These are phyloP conservation scores for Aphidius ervi DNA, from an alignment of 1,140 invertebrate genomes.

Conservation along the genomic window DNA sequence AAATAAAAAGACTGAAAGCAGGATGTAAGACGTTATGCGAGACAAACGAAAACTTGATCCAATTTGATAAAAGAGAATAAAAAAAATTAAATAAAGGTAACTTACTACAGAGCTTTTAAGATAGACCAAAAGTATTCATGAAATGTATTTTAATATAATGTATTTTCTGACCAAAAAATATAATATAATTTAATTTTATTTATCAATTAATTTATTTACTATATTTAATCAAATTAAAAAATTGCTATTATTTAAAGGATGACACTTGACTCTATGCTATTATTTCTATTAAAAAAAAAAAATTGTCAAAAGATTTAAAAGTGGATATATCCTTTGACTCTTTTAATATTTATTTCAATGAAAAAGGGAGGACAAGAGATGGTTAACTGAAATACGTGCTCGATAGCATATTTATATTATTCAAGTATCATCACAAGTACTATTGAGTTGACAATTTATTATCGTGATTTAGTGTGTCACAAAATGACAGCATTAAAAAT, in stretches of 20 bases:
- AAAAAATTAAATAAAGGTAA: neutral
- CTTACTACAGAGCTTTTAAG: no score
- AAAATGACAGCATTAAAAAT: neutral
- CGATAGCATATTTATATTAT: conserved; percentile 1
- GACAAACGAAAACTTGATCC: conserved; percentile 43
- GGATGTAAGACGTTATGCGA: neutral
- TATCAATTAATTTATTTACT: no score
- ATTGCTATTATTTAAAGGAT: no score
- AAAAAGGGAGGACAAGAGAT: neutral
- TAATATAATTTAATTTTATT: no score
- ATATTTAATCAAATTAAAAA: no score
- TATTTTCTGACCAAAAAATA: no score
- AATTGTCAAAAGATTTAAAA: neutral
- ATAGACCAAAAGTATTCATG: no score
- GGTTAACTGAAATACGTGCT: conserved; percentile 11
- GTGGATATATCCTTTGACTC: no score
- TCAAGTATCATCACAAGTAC: neutral
- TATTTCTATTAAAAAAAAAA: neutral
- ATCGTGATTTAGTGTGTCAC: neutral
- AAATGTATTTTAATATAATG: no score
- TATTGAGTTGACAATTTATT: conserved; percentile 4
- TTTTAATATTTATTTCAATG: neutral
- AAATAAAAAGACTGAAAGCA: conserved; percentile 3
- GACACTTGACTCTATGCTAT: no score
- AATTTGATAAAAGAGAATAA: conserved; percentile 38